These are phyloP conservation scores for Siphamia tubifer DNA, from an alignment of 2,113 vertebrate species.

Conservation along the genomic window DNA sequence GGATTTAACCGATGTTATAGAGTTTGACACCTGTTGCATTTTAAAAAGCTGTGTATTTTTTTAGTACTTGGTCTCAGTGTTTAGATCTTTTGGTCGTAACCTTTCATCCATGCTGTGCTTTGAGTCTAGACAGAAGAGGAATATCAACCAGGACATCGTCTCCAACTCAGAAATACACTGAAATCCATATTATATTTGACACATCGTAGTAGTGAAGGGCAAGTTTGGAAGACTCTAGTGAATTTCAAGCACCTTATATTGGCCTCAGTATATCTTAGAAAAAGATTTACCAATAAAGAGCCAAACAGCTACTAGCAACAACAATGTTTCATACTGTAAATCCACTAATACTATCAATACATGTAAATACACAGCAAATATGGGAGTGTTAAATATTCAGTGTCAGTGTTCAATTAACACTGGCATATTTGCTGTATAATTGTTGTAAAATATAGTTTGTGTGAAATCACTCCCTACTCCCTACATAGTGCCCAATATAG, in stretches of 20 bases:
- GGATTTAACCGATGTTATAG: not conserved
- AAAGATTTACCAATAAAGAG: too few relatives aligned
- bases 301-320: too few relatives aligned
- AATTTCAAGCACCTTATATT: conserved; percentile 44
- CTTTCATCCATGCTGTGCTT: conserved; percentile 9
- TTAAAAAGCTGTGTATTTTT: conserved; percentile 13
- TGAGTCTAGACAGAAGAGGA: conserved; percentile 3
- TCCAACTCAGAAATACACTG: conserved; percentile 6
- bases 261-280: not conserved
- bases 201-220: conserved; percentile 49
- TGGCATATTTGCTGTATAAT: too few relatives aligned
- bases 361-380: too few relatives aligned
- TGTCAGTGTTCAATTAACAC: too few relatives aligned
- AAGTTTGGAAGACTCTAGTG: conserved; percentile 26
- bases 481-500: too few relatives aligned
- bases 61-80: not conserved
- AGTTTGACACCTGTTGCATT: conserved; percentile 9
- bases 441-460: too few relatives aligned
- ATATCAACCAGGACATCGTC: conserved; percentile 12
- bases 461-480: too few relatives aligned
- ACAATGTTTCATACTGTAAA: too few relatives aligned
- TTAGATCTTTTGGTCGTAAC: conserved; percentile 41
- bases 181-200: conserved; percentile 24
- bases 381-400: too few relatives aligned
- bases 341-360: too few relatives aligned